Conservation (phyloP, 2,113 vertebrate species). For the Mormyrus lacerda region DNA sequence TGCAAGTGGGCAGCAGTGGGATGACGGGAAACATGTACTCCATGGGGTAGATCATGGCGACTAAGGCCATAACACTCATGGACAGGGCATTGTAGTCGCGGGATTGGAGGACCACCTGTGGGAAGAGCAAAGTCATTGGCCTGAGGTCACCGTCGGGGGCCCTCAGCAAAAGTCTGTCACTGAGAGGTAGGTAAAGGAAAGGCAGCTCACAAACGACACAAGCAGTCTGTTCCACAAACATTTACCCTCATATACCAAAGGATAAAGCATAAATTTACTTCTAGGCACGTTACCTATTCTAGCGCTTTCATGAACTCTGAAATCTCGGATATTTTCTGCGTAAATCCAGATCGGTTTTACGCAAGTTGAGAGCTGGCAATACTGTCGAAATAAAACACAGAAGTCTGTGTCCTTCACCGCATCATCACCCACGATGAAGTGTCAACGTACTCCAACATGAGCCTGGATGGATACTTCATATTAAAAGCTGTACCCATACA, state of each 20-base stretch:
- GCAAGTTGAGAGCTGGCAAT: background rate
- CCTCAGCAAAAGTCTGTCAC: background rate
- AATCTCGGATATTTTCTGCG: background rate
- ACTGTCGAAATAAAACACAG: background rate
- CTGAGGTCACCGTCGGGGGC: background rate
- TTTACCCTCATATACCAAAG: background rate
- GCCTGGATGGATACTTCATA: background rate
- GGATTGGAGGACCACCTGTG: constrained; percentile 90
- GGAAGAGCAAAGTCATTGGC: background rate
- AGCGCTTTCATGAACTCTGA: background rate
- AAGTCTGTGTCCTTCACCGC: background rate
- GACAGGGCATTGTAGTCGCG: constrained; percentile 95
- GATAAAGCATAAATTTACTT: background rate
- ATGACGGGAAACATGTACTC: constrained; percentile 99
- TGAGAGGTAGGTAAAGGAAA: background rate
- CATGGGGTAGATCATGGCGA: constrained; percentile 94
- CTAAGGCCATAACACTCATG: constrained; percentile 99
- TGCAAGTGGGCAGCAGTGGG: constrained; percentile 92
- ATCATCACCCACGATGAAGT: background rate
- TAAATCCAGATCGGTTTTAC: background rate
- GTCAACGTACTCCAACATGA: background rate
- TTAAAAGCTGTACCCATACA: background rate
- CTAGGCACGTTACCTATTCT: background rate
- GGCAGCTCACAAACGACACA: background rate
- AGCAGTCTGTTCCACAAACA: background rate